These are phyloP conservation scores for Porites rus DNA, from an alignment of 92 coral and sea anemone species.

Conservation along the genomic window DNA sequence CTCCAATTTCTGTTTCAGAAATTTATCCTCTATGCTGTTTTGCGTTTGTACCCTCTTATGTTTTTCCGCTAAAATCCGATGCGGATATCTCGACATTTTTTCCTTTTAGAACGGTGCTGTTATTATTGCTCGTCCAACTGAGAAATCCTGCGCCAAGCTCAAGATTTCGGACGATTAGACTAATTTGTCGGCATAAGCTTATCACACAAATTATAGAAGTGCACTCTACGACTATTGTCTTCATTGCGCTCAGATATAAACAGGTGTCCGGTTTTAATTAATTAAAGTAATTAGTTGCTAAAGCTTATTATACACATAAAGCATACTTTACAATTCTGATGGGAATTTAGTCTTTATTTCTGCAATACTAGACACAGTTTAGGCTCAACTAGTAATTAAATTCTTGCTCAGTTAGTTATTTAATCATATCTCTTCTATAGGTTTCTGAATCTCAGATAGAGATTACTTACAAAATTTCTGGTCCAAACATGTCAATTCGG, in stretches of 20 bases:
- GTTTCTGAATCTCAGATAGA: not conserved
- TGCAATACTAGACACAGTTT: not conserved
- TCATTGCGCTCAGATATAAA: not conserved
- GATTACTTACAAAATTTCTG: not conserved
- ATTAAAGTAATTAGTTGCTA: constrained; percentile 24
- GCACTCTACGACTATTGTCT: not conserved
- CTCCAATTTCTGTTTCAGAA: constrained; percentile 30
- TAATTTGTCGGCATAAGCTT: constrained; percentile 21
- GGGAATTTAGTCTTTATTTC: constrained; percentile 1
- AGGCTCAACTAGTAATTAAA: not conserved
- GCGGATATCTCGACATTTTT: constrained; percentile 34
- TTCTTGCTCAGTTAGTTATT: not conserved
- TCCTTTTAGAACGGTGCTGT: too few species aligned
- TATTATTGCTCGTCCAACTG: not conserved
- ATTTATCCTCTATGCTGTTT: constrained; percentile 39
- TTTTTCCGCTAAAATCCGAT: constrained; percentile 25
- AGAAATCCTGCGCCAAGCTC: not conserved
- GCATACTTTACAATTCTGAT: not conserved
- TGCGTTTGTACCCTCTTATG: constrained; percentile 38
- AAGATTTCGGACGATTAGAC: not conserved
- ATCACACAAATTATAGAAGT: not conserved
- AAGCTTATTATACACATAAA: not conserved
- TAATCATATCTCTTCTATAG: not conserved
- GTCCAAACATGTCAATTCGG: too few species aligned
- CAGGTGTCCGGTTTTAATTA: constrained; percentile 6